Percentiles rank a stretch among this genome's conserved stretches.
Conservation (phyloP, 2,113 vertebrate genomes). For the Fulmarus glacialis region DNA sequence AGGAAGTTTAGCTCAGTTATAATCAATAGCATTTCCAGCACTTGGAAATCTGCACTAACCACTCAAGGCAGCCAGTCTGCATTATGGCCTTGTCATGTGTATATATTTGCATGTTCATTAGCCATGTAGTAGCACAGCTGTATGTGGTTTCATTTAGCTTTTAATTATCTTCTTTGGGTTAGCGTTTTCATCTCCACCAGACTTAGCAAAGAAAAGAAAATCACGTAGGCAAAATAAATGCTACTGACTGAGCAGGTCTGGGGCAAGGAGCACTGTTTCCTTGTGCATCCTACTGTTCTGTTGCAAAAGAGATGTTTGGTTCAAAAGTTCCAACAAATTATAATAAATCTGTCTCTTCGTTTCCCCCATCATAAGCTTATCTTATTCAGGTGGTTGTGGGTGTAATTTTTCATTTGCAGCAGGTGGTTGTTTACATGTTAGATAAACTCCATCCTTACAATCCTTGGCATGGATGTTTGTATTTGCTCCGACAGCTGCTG, state of each 20-base stretch:
- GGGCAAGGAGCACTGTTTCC: not conserved
- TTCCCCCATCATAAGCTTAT: constrained; percentile 41
- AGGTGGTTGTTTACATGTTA: constrained; percentile 71
- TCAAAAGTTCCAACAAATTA: constrained; percentile 63
- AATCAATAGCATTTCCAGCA: constrained; percentile 62
- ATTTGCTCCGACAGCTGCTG: constrained; percentile 66
- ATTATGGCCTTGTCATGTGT: constrained; percentile 63
- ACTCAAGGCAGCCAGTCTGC: constrained; percentile 46
- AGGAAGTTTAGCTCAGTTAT: constrained; percentile 49
- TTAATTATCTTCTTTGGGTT: constrained; percentile 63
- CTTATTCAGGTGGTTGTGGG: constrained; percentile 73
- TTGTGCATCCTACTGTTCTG: constrained; percentile 28
- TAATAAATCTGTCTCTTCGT: constrained; percentile 49
- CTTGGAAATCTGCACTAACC: constrained; percentile 28
- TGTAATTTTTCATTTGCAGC: constrained; percentile 68
- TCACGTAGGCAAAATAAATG: constrained; percentile 12
- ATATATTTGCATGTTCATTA: constrained; percentile 66
- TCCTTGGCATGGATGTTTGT: constrained; percentile 58
- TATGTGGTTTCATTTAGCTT: constrained; percentile 65
- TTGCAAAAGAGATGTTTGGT: constrained; percentile 49
- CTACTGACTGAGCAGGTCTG: not conserved
- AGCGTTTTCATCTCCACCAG: constrained; percentile 53
- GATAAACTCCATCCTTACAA: constrained; percentile 60
- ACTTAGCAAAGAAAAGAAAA: constrained; percentile 43
- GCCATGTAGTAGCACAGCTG: constrained; percentile 62